Evolutionary conservation across 2,888 invertebrate species (phyloP).

Genomic region (Macrosoma leucophasiata): DNA sequence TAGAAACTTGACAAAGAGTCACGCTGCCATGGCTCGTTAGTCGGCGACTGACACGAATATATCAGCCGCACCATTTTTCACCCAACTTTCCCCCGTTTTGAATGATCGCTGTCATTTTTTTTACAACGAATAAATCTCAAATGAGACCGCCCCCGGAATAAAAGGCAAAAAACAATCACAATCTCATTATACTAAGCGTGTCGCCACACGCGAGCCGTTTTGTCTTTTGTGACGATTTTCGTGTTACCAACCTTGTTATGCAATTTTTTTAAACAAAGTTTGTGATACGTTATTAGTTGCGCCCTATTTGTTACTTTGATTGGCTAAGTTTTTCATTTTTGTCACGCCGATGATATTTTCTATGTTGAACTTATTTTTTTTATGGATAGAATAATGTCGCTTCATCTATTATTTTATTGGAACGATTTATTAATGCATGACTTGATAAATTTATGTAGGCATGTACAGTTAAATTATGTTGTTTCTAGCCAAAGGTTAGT

Average conservation of each 20-base stretch:
- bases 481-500: no score
- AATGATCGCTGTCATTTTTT: conserved; percentile 55
- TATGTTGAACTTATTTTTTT: no score
- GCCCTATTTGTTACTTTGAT: conserved; percentile 29
- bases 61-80: conserved; percentile 38
- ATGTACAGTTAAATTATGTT: no score
- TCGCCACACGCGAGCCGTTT: conserved; percentile 31
- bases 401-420: no score
- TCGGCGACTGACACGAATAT: conserved; percentile 31
- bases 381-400: no score
- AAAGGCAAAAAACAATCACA: conserved; percentile 34
- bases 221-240: conserved; percentile 32
- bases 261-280: conserved; percentile 14
- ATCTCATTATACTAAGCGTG: conserved; percentile 37
- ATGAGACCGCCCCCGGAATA: conserved; percentile 26
- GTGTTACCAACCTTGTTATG: conserved; percentile 25
- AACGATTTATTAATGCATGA: no score
- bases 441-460: no score
- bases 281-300: conserved; percentile 14
- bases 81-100: conserved; percentile 41
- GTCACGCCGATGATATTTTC: no score
- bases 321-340: conserved; percentile 28
- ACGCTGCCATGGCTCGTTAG: conserved; percentile 51
- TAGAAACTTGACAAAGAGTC: no score
- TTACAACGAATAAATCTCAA: conserved; percentile 28